A percentile compares a stretch with the other conserved stretches of the same genome.
These are phyloP conservation scores for Helleia helle DNA, from an alignment of 2,888 invertebrate species.

Conservation along the genomic window DNA sequence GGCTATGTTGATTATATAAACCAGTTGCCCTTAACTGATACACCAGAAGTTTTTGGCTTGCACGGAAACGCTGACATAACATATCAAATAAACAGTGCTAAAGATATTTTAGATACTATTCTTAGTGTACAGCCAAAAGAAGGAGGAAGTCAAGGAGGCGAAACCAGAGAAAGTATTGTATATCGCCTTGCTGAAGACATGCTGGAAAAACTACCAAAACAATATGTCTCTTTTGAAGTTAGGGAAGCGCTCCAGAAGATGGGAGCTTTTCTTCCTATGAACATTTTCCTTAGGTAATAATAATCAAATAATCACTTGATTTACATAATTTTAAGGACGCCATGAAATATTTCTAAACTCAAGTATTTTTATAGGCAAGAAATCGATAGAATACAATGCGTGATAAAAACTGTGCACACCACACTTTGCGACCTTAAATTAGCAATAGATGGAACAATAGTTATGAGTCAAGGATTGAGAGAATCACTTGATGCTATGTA, in stretches of 20 bases:
- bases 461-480: conserved; percentile 93
- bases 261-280: conserved; percentile 95
- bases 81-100: conserved; percentile 97
- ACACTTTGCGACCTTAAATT: conserved; percentile 92
- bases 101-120: conserved; percentile 94
- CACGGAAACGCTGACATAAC: conserved; percentile 98
- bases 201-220: conserved; percentile 83
- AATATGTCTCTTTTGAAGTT: conserved; percentile 92
- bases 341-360: too few species aligned
- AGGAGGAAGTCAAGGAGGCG: conserved; percentile 91
- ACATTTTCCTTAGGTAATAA: conserved; percentile 87
- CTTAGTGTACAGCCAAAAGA: conserved; percentile 98
- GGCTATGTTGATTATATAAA: conserved; percentile 92
- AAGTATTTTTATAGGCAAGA: conserved; percentile 76
- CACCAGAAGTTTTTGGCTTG: conserved; percentile 97
- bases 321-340: too few species aligned
- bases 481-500: conserved; percentile 96
- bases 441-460: conserved; percentile 97
- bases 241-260: conserved; percentile 91
- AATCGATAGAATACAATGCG: conserved; percentile 88
- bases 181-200: conserved; percentile 95
- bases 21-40: conserved; percentile 87
- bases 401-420: conserved; percentile 83
- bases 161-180: conserved; percentile 93
- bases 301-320: too few species aligned